Evolutionary conservation across 2,113 vertebrate species (phyloP), one percentile per base, ranked within the genome.

Genomic region (Lutjanus erythropterus): DNA sequence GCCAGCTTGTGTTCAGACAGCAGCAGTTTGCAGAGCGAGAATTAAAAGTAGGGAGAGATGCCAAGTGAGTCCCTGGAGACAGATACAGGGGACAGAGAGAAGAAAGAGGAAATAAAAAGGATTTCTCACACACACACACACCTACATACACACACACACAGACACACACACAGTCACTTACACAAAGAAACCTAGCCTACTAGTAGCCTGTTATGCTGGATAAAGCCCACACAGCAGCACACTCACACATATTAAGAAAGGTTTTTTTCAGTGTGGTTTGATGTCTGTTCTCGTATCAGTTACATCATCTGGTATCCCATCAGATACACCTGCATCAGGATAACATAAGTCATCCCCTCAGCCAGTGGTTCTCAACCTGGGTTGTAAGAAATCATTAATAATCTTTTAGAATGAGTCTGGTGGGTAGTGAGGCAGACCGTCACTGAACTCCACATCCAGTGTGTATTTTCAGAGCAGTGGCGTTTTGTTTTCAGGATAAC

Each of bases 1-100:
- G 83, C 82, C 90, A 92, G 90, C 91, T 91, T 91, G 92, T 78
- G 83, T 85, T 89, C 87, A 92, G 91, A 92, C 92, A 90, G 86
- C 91, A 92, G 90, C 92, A 90, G 93, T 94, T 94, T 93, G 92
- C 70, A 73, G 82, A 91, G 88, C 81, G 84, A 89, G 89, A 92
- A 94, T 93, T 88, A 92, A 93, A 93, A 92, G 87, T 85, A 84
- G 88, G 91, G 88, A 93, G 79, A 44, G 89, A 85, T 92, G 93
- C 92, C 93, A 93, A 94, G 90, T 89, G 76, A 83, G 86, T 93
- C 93, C 90, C 93, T 41, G 75, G 93, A 93, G 91, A 90, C 89
- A 75, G 73, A 93, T 93, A 82, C 72, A 85, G 86, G 86, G 85
- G 87, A 94, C 88, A 81, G 91, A 89, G 89, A 89, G 89, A 93